Evolutionary conservation across 2,113 vertebrate species (phyloP).

Genomic region (Phylloscopus whistleri): DNA sequence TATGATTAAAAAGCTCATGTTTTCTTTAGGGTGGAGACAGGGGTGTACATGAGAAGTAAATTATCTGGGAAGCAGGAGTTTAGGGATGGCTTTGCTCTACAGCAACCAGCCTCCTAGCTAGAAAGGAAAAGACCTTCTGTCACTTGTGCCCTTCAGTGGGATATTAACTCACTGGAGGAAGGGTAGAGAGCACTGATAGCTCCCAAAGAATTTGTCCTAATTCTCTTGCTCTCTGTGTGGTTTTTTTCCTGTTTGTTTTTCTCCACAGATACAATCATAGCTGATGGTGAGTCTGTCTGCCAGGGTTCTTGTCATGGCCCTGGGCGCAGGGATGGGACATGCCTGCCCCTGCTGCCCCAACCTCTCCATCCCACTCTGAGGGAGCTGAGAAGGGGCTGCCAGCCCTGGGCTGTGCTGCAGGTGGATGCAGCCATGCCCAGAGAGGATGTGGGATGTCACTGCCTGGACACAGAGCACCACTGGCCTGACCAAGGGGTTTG

Average conservation of each 20-base stretch:
- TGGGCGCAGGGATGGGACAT: rapidly evolving
- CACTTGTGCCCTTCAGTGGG: neutral
- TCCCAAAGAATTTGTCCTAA: neutral
- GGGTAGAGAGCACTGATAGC: neutral
- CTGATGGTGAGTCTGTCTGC: neutral
- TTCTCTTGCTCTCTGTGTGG: neutral
- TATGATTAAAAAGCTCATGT: neutral
- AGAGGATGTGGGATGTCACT: neutral
- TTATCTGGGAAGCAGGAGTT: neutral
- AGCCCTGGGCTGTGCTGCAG: neutral
- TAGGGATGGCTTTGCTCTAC: neutral
- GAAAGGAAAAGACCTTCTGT: neutral
- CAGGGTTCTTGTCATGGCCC: rapidly evolving
- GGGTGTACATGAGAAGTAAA: neutral
- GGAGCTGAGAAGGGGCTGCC: neutral
- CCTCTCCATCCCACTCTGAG: neutral
- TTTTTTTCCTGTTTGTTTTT: neutral
- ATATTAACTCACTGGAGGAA: neutral
- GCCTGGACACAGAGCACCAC: neutral
- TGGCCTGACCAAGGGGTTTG: neutral
- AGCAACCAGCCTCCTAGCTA: neutral
- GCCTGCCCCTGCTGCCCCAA: neutral
- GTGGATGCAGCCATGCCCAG: too few relatives aligned
- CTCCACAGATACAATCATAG: rapidly evolving
- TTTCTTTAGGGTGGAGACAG: rapidly evolving